Evolutionary conservation across 2,113 vertebrate species (phyloP).

Genomic region (Seriola quinqueradiata): DNA sequence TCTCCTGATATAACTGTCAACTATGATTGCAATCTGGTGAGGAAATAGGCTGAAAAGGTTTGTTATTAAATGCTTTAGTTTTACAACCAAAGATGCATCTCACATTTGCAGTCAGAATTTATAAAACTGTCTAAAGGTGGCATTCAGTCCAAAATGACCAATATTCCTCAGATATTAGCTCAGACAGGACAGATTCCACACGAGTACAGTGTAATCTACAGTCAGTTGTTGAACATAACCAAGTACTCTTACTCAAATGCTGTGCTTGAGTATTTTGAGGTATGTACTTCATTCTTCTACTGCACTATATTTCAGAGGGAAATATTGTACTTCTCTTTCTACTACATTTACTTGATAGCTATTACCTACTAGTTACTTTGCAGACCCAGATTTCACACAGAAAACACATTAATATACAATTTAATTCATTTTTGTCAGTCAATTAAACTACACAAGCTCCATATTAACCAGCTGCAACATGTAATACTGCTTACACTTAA

Average conservation of each 20-base stretch:
- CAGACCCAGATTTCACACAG: too few species aligned
- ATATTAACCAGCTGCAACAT: background rate
- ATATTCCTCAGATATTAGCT: background rate
- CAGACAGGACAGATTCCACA: background rate
- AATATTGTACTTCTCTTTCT: too few species aligned
- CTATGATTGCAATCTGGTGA: background rate
- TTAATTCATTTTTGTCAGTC: background rate
- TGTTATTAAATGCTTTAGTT: background rate
- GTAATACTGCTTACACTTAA: background rate
- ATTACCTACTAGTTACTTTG: too few species aligned
- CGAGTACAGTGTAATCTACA: too few species aligned
- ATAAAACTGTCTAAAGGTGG: background rate
- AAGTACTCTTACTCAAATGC: too few species aligned
- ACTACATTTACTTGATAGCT: too few species aligned
- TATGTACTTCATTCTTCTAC: too few species aligned
- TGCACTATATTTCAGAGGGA: too few species aligned
- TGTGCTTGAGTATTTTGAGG: too few species aligned
- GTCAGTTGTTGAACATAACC: too few species aligned
- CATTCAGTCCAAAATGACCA: background rate
- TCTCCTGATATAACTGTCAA: conserved; percentile 26
- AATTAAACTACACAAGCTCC: background rate
- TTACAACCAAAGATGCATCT: background rate
- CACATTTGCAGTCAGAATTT: background rate
- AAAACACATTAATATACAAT: too few species aligned
- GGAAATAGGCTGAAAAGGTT: background rate